Evolutionary conservation across 2,888 invertebrate genomes (phyloP).

Genomic region (Ptilodon capucinus): DNA sequence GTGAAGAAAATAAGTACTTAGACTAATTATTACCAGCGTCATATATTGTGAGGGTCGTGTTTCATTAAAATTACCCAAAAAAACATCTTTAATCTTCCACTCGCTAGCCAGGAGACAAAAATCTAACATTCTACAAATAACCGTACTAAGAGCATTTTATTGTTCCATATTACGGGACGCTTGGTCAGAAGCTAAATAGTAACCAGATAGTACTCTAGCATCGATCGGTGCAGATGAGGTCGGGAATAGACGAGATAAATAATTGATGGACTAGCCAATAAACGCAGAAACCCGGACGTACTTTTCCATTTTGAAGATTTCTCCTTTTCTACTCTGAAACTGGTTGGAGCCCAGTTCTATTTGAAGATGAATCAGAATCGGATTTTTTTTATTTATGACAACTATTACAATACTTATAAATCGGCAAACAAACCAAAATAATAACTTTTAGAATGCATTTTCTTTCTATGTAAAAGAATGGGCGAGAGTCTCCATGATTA

Average conservation of each 20-base stretch:
- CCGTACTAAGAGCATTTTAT: background rate
- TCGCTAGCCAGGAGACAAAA: background rate
- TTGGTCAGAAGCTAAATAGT: background rate
- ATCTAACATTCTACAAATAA: background rate
- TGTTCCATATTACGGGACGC: background rate
- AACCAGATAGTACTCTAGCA: conserved; percentile 4
- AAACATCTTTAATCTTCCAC: too few species aligned
- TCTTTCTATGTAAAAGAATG: too few species aligned
- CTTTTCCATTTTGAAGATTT: background rate
- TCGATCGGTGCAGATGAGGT: conserved; percentile 6
- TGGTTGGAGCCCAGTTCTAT: too few species aligned
- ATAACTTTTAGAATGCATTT: too few species aligned
- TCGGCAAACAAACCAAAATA: too few species aligned
- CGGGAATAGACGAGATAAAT: conserved; percentile 8
- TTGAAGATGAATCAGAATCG: too few species aligned
- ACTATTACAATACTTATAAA: too few species aligned
- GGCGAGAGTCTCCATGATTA: too few species aligned
- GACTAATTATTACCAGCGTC: background rate
- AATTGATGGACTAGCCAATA: conserved; percentile 5
- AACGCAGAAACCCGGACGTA: background rate
- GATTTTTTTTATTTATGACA: too few species aligned
- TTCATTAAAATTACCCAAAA: too few species aligned
- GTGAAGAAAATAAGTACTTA: too few species aligned
- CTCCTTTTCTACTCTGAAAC: background rate
- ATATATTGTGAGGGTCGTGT: background rate